Percentiles rank a stretch among this genome's conserved stretches.
Evolutionary conservation across 1,140 invertebrate species (phyloP).

Genomic region (Pissodes strobi): DNA sequence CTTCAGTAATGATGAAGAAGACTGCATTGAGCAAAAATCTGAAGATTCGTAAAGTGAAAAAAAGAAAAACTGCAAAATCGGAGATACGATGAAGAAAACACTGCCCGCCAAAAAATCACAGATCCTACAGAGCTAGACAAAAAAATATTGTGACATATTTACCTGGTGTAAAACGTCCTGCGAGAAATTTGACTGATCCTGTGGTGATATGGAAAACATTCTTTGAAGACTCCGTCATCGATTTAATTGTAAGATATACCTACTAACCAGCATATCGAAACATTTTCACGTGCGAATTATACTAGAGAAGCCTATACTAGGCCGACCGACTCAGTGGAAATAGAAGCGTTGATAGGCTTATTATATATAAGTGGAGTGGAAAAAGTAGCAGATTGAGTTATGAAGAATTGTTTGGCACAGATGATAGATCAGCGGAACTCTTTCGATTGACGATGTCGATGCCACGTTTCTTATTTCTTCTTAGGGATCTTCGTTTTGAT

Average conservation of each 20-base stretch:
- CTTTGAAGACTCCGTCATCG: background rate
- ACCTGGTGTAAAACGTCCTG: slow-evolving; percentile 9
- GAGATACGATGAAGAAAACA: slow-evolving; percentile 1
- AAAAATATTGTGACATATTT: slow-evolving; percentile 8
- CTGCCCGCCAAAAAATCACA: background rate
- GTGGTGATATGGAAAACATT: slow-evolving; percentile 9
- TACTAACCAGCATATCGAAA: too few relatives aligned
- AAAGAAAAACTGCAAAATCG: background rate
- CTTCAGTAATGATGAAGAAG: slow-evolving; percentile 4
- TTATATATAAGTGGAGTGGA: too few relatives aligned
- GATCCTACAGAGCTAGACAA: background rate
- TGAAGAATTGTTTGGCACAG: slow-evolving; percentile 8
- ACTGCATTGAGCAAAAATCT: background rate
- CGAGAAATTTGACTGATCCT: background rate
- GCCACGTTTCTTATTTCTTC: slow-evolving; percentile 12
- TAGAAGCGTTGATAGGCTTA: too few relatives aligned
- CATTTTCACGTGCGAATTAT: background rate
- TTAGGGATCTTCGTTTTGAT: slow-evolving; percentile 11
- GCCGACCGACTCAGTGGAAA: background rate
- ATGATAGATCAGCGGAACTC: slow-evolving; percentile 1
- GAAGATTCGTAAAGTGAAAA: slow-evolving; percentile 4
- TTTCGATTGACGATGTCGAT: slow-evolving; percentile 9
- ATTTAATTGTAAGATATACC: slow-evolving; percentile 9
- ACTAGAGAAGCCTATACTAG: background rate
- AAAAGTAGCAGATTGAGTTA: too few relatives aligned